Base-by-base conservation (phyloP, 2,797 vertebrate genomes). In the Macroramphosus scolopax region DNA sequence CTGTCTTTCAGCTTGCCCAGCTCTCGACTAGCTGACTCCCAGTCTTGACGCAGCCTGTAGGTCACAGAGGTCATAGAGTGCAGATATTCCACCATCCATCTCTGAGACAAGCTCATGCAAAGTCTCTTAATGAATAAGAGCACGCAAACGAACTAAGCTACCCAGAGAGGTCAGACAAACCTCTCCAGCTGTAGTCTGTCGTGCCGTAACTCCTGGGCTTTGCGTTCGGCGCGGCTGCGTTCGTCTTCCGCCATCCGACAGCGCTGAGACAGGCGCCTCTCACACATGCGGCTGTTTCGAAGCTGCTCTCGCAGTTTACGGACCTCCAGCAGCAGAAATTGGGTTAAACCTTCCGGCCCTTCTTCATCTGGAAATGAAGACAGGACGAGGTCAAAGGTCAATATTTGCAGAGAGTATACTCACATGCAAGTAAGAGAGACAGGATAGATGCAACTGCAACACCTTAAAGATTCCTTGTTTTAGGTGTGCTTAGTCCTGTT, bases 261-360 rank as follows among this genome's bases (percentile, higher is more conserved):
- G 29, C 93, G 93, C 38, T 91, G 91, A 15, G 93, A 94, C 51
- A 97, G 84, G 2, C 92, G 92, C 0, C 94, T 90, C 52, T 96
- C 94, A 16, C 92, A 91, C 74, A 92, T 40, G 0, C 92, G 86
- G 35, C 91, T 93, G 37, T 82, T 84, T 43, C 90, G 88, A 15
- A 94, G 82, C 62, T 95, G 94, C 45, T 92, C 92, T 51, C 92
- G 87, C 32, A 94, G 86, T 63, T 94, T 91, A 33, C 91, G 90
- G 56, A 97, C 92, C 80, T 98, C 95, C 18, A 94, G 84, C 76
- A 98, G 92, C 62, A 98, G 85, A 78, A 98, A 98, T 86, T 97
- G 95, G 29, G 95, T 98, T 78, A 98, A 75, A 26, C 94, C 95
- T 63, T 98, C 93, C 0, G 93, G 94, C 34, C 95, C 95, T 57